Evolutionary conservation across 2,113 vertebrate species (phyloP).

Genomic region (Phasianus colchicus): DNA sequence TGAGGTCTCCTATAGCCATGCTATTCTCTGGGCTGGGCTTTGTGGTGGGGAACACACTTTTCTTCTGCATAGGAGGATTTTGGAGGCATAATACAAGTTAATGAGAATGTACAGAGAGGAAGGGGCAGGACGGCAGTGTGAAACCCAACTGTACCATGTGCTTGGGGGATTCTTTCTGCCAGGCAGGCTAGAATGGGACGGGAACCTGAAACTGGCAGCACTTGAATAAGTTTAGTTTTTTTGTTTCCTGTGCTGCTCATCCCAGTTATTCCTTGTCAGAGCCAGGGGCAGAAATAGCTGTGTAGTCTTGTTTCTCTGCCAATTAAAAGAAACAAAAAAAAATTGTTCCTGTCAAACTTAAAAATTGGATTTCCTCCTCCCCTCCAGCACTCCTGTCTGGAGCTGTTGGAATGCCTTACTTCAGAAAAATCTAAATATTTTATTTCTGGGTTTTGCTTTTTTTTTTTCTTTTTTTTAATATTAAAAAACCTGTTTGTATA

Average conservation of each 20-base stretch:
- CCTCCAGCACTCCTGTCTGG: not conserved
- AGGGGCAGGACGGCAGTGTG: not conserved
- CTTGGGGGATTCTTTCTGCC: not conserved
- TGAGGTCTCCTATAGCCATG: not conserved
- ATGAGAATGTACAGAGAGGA: not conserved
- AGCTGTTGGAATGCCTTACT: slow-evolving; percentile 28
- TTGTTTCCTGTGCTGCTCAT: slow-evolving; percentile 35
- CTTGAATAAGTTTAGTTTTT: not conserved
- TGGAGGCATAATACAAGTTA: not conserved
- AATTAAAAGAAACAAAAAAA: slow-evolving; percentile 20
- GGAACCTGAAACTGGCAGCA: not conserved
- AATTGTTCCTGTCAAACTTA: slow-evolving; percentile 4
- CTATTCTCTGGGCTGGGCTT: not conserved
- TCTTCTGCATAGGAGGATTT: rapidly evolving
- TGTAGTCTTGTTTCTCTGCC: slow-evolving; percentile 26
- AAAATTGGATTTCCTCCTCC: slow-evolving; percentile 38
- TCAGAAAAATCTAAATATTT: slow-evolving; percentile 44
- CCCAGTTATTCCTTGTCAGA: not conserved
- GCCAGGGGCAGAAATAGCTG: not conserved
- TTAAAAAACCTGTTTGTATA: slow-evolving; percentile 14
- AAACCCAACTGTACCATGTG: rapidly evolving
- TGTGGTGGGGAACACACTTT: not conserved
- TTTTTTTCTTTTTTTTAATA: not conserved
- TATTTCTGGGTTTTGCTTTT: not conserved
- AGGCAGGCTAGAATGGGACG: not conserved